A percentile compares a stretch with the other conserved stretches of the same genome.
These are phyloP conservation scores for Empidonax alnorum DNA, from an alignment of 2,113 vertebrate genomes.

Conservation along the genomic window DNA sequence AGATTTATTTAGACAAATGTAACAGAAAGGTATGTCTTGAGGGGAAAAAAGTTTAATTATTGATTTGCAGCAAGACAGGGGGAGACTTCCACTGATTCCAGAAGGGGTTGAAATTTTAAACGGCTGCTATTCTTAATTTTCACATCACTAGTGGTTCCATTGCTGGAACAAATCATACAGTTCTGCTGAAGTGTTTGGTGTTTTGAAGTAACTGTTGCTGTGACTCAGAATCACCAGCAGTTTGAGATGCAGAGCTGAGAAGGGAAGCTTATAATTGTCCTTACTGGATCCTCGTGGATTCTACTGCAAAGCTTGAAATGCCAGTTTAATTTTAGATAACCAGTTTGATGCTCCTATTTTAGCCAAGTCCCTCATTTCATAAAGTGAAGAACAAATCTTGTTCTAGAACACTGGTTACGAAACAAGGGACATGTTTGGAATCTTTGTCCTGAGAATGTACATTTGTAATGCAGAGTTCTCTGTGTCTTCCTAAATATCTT, in stretches of 20 bases:
- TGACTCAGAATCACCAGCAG: not conserved
- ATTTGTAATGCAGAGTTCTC: not conserved
- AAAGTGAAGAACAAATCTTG: not conserved
- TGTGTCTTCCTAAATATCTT: not conserved
- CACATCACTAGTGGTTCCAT: not conserved
- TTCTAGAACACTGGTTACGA: not conserved
- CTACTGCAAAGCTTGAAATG: not conserved
- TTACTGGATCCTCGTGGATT: not conserved
- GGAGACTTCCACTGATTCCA: not conserved
- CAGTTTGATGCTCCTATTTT: not conserved
- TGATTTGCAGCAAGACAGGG: not conserved
- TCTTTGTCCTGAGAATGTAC: not conserved
- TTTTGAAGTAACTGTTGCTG: not conserved
- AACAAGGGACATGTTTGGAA: not conserved
- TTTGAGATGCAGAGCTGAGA: not conserved
- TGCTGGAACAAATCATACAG: not conserved
- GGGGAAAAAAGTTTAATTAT: not conserved
- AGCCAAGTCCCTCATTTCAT: not conserved
- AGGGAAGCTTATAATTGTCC: not conserved
- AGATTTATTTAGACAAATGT: not conserved
- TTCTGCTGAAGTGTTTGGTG: not conserved
- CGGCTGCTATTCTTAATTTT: not conserved
- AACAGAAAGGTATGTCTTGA: not conserved
- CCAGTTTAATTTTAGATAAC: not conserved
- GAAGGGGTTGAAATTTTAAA: not conserved